Evolutionary conservation across 2,888 invertebrate species (phyloP), one percentile per base, ranked within the genome.

Genomic region (Pachydiplax longipennis): DNA sequence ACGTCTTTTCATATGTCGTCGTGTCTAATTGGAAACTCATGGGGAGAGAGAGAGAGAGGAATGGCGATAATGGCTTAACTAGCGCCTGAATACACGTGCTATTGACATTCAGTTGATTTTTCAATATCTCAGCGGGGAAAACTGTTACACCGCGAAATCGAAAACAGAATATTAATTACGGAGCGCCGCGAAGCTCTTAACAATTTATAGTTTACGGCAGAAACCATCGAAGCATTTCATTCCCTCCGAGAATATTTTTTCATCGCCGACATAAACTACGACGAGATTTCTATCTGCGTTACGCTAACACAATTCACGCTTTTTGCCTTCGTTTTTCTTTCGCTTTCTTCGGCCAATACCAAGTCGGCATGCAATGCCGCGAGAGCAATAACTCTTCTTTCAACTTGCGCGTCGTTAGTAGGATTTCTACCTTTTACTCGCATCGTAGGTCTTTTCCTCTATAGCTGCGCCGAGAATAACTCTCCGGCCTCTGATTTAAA

Each of bases 331-430:
- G 53, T 53, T 53, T 31, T 73, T 73, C 73, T 73, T 31, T 25
- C 87, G 40, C 58, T 87, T 87, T 87, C 58, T 87, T 87, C 58
- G 61, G 61, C 87, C 61, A 48, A 58, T 58, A 87, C 40, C 87
- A 61, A 65, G 87, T 65, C 87, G 37, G 87, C 61, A 87, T 87
- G 61, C 61, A 37, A 87, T 65, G 37, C 37, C 10, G 12, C 61
- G 61, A 35, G 61, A 65, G 87, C 87, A 87, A 87, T 87, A 87
- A 87, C 65, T 87, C 37, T 61, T 87, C 87, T 61, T 61, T 25
- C 61, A 48, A 61, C 61, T 61, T 37, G 73, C 12, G 61, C 87
- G 61, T 87, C 87, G 87, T 87, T 87, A 87, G 87, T 87, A 61
- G 61, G 61, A 87, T 87, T 87, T 87, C 87, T 58, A 25, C 53